Base-by-base conservation (phyloP, 2,888 invertebrate species). In the Aspidiotus destructor region DNA sequence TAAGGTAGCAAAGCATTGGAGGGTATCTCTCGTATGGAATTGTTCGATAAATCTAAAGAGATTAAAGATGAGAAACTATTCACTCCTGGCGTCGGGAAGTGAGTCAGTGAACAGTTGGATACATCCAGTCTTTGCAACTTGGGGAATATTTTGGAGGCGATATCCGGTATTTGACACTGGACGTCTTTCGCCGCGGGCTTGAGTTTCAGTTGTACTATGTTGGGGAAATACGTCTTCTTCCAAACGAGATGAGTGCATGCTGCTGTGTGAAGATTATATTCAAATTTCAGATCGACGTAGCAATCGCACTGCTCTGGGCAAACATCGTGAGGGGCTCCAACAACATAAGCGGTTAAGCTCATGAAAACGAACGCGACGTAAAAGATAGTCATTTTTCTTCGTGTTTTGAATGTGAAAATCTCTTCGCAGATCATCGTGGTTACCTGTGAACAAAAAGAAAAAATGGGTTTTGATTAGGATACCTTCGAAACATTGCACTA, bases 331-430 rank as follows among this genome's bases (percentile, higher is more conserved):
- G 28, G 28, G 28, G 28, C 28, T 28, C 28, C 28, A 28, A 28
- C 28, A 28, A 5, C 28, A 28, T 28, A 5, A 28, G 28, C 28
- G 28, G 5, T 28, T 28, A 28, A 5, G 28, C 28, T 28, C 28
- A 28, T 28, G 28, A 28, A 28, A 28, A 28, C 28, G 28, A 28
- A 28, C 28, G 28, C 5, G 28, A 5, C 28, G 28, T 1, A 28
- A 28, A 28, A 3, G 28, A 28, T 28, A 28, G 1, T 28, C 28
- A 28, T 48, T 6, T n/a, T 48, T 48, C 48, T 11, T 11, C 48
- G 48, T 3, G 48, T 48, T 48, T 48, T 48, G 48, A 48, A 48
- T 48, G 48, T 48, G 48, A 48, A 48, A 48, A n/a, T 48, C n/a
- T n/a, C n/a, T 11, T 11, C n/a, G 48, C 10, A 48, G 10, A 48